Evolutionary conservation across 2,888 invertebrate species (phyloP), one percentile per base, ranked within the genome.

Genomic region (Endomychus coccineus): DNA sequence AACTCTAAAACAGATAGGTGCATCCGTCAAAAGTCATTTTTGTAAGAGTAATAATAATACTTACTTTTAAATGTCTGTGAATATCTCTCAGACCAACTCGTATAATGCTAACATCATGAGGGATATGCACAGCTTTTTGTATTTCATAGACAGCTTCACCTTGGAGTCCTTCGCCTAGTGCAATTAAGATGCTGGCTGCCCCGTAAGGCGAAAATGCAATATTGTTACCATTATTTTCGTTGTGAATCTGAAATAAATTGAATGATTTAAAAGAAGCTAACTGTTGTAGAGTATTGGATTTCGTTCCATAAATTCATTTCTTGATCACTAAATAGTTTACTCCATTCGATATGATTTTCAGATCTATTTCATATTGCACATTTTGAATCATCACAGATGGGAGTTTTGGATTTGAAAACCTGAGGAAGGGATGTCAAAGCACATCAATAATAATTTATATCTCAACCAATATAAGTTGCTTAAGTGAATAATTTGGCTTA

Each of bases 181-280:
- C 84, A 36, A 84, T 75, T 49, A 88, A 66, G 15, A 88, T 84
- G 50, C 86, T 86, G 55, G 81, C 77, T 40, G 85, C 69, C 2
- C 88, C 87, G 45, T 87, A 85, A 6, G 88, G 88, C 0, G 88
- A 88, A 58, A 88, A 81, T 3, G 86, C 88, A 35, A 87, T 80
- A 62, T 88, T 89, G 58, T 82, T 81, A 29, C 78, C 76, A 62
- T 82, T 83, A 51, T 78, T 70, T 62, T 78, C 76, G 54, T 80
- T 79, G 54, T 82, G 81, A 60, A 78, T 75, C 52, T 80, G 71
- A 1, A 54, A 46, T 38, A 39, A 39, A 37, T n/a, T n/a, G n/a
- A n/a, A n/a, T n/a, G n/a, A n/a, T n/a, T n/a, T n/a, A n/a, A n/a
- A n/a, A n/a, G n/a, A n/a, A n/a, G n/a, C n/a, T n/a, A n/a, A n/a